Evolutionary conservation across 1,140 invertebrate genomes (phyloP).

Genomic region (Bombus balteatus): DNA sequence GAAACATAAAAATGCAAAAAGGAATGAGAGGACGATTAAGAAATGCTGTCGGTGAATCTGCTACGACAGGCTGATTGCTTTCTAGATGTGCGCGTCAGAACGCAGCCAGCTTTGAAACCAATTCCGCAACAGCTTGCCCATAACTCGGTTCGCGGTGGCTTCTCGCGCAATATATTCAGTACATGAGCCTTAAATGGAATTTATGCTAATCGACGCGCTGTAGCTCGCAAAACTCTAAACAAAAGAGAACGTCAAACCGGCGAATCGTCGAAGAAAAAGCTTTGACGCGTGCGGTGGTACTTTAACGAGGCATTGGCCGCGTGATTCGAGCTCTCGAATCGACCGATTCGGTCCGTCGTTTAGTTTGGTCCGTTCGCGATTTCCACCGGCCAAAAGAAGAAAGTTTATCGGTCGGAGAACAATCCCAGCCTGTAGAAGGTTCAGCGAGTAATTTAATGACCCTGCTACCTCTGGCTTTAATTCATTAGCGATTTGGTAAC

Average conservation of each 20-base stretch:
- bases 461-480: background rate
- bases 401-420: background rate
- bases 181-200: conserved; percentile 63
- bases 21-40: background rate
- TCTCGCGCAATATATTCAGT: conserved; percentile 62
- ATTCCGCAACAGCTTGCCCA: conserved; percentile 68
- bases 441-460: background rate
- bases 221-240: background rate
- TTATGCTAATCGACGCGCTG: conserved; percentile 66
- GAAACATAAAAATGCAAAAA: background rate
- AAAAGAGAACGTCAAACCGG: conserved; percentile 16
- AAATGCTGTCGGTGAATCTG: conserved; percentile 42
- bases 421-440: background rate
- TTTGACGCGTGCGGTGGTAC: background rate
- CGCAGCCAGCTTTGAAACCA: conserved; percentile 51
- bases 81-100: conserved; percentile 40
- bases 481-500: conserved; percentile 24
- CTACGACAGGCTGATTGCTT: conserved; percentile 40
- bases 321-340: background rate
- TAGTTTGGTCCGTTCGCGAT: background rate
- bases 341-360: background rate
- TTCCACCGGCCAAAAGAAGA: background rate
- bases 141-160: conserved; percentile 48
- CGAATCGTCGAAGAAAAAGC: background rate
- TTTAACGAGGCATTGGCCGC: background rate